Percentiles rank a stretch among this genome's conserved stretches.
Evolutionary conservation across 2,888 invertebrate species (phyloP).

Genomic region (Calephelis perditalis): DNA sequence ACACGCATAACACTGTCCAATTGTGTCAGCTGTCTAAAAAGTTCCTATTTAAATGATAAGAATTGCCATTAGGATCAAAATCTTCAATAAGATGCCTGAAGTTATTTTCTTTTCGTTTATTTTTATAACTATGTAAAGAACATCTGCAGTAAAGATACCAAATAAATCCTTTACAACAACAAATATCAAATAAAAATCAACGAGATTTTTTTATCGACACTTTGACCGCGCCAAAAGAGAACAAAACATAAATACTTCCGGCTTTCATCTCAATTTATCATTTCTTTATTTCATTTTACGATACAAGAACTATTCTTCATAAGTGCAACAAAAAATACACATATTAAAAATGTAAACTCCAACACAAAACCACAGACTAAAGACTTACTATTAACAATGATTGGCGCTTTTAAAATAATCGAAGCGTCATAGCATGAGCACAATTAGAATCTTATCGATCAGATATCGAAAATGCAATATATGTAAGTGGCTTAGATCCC

Average conservation of each 20-base stretch:
- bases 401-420: constrained; percentile 42
- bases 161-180: too few species aligned
- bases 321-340: too few species aligned
- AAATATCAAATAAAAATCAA: not conserved
- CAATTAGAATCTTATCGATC: constrained; percentile 58
- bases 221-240: not conserved
- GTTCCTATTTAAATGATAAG: too few species aligned
- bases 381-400: constrained; percentile 32
- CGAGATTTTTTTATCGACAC: not conserved
- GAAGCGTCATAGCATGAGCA: constrained; percentile 46
- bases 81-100: too few species aligned
- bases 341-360: too few species aligned
- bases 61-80: too few species aligned
- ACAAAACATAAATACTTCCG: not conserved
- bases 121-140: too few species aligned
- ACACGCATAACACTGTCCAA: too few species aligned
- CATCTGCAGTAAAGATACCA: too few species aligned
- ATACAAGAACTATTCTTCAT: too few species aligned
- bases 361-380: not conserved
- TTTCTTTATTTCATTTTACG: not conserved
- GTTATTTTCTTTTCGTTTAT: too few species aligned
- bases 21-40: too few species aligned
- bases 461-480: constrained; percentile 44
- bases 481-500: constrained; percentile 34
- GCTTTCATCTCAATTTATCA: not conserved